Conservation (phyloP, 2,113 vertebrate species). For the Erythrolamprus reginae region DNA sequence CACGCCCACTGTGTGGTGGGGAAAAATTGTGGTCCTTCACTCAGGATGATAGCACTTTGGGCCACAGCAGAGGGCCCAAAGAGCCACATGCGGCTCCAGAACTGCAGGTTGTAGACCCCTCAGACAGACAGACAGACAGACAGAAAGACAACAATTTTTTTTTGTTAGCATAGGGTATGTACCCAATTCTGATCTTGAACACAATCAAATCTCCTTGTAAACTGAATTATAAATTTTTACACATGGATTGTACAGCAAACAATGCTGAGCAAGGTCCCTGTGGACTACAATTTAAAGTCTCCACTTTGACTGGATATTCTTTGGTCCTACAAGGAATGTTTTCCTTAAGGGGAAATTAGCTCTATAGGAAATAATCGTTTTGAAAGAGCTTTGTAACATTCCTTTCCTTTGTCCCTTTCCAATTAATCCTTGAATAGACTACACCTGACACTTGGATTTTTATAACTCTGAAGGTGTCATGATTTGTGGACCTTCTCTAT, state of each 20-base stretch:
- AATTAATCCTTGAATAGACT: neutral
- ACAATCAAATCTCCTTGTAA: neutral
- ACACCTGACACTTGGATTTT: neutral
- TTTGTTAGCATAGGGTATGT: neutral
- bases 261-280: neutral
- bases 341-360: neutral
- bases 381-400: neutral
- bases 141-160: neutral
- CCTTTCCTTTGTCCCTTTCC: neutral
- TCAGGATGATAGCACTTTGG: too few species aligned
- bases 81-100: too few species aligned
- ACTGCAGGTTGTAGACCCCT: too few species aligned
- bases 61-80: too few species aligned
- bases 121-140: too few species aligned
- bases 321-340: neutral
- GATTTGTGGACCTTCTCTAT: neutral
- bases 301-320: neutral
- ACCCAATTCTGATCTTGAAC: neutral
- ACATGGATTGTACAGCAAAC: neutral
- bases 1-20: too few species aligned
- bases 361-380: neutral
- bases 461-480: neutral
- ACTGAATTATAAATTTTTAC: neutral
- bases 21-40: too few species aligned
- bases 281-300: neutral